phyloP scores from a whole-genome alignment of 92 coral and sea anemone species.

The Zoanthus sociatus region DNA sequence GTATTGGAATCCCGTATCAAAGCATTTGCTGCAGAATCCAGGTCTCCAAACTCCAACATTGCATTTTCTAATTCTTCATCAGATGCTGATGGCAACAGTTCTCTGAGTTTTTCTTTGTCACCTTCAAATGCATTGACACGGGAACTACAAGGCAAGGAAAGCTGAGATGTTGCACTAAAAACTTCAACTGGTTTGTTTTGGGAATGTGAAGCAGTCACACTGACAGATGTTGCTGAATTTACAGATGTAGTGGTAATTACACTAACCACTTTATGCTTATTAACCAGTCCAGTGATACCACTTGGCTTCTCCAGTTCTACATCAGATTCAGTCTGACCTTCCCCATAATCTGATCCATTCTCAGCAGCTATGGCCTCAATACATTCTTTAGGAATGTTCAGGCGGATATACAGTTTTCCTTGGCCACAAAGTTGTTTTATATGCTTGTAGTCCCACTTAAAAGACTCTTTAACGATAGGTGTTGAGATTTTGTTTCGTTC shows the following conservation, averaged over 20 bases:
- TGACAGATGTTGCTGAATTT: constrained; percentile 14
- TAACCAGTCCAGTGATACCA: constrained; percentile 12
- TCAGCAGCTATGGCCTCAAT: constrained; percentile 29
- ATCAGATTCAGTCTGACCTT: constrained; percentile 12
- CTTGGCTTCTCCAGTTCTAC: constrained; percentile 18
- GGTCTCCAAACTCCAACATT: constrained; percentile 47
- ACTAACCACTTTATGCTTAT: neutral
- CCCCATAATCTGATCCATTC: constrained; percentile 6
- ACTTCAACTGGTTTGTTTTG: neutral
- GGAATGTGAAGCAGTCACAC: neutral
- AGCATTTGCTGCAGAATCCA: constrained; percentile 59
- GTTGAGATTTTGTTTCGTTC: constrained; percentile 74
- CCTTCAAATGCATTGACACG: constrained; percentile 4
- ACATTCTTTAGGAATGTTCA: constrained; percentile 67
- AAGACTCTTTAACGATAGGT: constrained; percentile 65
- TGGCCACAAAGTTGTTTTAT: constrained; percentile 73
- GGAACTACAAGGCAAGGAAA: neutral
- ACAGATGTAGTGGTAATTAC: neutral
- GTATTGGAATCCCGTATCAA: constrained; percentile 40
- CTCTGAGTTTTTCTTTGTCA: constrained; percentile 47
- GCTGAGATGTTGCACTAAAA: neutral
- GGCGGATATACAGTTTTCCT: constrained; percentile 70
- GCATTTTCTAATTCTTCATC: constrained; percentile 65
- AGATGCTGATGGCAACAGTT: constrained; percentile 64
- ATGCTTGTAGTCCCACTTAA: constrained; percentile 70